Base-by-base conservation (phyloP, 1,140 invertebrate genomes). In the Drosophila nebulosa region DNA sequence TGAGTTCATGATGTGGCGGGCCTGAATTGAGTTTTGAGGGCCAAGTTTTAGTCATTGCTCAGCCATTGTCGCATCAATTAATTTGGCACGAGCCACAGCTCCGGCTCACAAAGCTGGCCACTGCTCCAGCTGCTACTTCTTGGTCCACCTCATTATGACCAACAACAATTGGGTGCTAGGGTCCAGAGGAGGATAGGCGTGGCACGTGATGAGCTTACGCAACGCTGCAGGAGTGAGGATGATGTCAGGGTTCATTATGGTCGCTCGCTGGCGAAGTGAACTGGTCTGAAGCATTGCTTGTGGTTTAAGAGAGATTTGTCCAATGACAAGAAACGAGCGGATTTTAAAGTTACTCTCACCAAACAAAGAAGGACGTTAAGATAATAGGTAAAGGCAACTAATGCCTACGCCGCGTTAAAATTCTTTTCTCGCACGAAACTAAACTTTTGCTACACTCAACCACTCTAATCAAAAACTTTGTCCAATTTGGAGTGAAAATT, bases 21-120 rank as follows among this genome's bases (percentile, higher is more conserved):
- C 60, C 69, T 55, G 69, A 78, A 78, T 73, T 74, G 64, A 78
- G 75, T 78, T 27, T 64, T 32, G 64, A 73, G 74, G 69, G 59
- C 65, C 46, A 65, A 79, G 77, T 63, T 36, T 46, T 69, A 74
- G 69, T 67, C 69, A 58, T 73, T 68, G 64, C 64, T 69, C 68
- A 64, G 67, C 68, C 73, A 75, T 75, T 76, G 78, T 71, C 70
- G 64, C 79, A 83, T 83, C 71, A 83, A 83, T 83, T 83, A 83
- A 83, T 83, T 83, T 36, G 64, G 63, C 70, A 71, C 74, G 66
- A 81, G 74, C 53, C 50, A 24, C 42, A 50, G 27, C 50, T 50
- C 32, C 16, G 42, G 26, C 39, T 42, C 67, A 63, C 39, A 51
- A 32, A 53, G 16, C 57, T 24, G 30, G 16, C 16, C 55, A 53